Evolutionary conservation across 2,888 invertebrate genomes (phyloP).

Genomic region (Drosophila meridionalis): DNA sequence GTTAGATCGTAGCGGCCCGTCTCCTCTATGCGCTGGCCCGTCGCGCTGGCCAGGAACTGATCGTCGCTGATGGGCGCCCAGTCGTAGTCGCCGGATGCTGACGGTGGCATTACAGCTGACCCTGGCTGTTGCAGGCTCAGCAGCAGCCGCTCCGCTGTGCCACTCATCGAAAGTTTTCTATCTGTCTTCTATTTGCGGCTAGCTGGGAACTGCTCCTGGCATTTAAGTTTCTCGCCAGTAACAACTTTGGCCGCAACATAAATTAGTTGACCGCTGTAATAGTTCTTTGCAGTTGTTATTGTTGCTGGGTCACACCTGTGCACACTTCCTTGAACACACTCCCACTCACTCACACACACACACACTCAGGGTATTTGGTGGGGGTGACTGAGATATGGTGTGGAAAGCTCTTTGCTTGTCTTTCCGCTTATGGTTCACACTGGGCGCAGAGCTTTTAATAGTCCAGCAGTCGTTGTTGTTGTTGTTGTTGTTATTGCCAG

Average conservation of each 20-base stretch:
- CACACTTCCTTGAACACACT: constrained; percentile 10
- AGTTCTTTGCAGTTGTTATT: constrained; percentile 7
- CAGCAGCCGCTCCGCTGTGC: constrained; percentile 25
- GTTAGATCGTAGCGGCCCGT: constrained; percentile 57
- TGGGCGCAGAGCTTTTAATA: constrained; percentile 17
- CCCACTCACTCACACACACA: background rate
- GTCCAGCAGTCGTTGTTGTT: constrained; percentile 12
- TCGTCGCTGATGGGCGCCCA: constrained; percentile 65
- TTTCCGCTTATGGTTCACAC: constrained; percentile 31
- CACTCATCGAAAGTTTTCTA: constrained; percentile 39
- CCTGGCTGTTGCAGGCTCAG: constrained; percentile 47
- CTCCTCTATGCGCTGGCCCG: constrained; percentile 42
- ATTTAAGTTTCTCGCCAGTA: constrained; percentile 51
- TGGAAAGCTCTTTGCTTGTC: constrained; percentile 27
- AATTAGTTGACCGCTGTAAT: constrained; percentile 30
- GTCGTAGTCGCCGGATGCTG: constrained; percentile 58
- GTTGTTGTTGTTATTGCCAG: constrained; percentile 19
- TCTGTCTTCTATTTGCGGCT: constrained; percentile 14
- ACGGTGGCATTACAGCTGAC: constrained; percentile 53
- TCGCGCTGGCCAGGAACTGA: constrained; percentile 75
- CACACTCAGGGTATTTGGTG: constrained; percentile 1
- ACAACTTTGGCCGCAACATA: constrained; percentile 61
- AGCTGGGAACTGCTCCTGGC: constrained; percentile 22
- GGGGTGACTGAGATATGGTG: constrained; percentile 29
- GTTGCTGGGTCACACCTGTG: constrained; percentile 40